Evolutionary conservation across 2,113 vertebrate species (phyloP).

Genomic region (Progne subis): DNA sequence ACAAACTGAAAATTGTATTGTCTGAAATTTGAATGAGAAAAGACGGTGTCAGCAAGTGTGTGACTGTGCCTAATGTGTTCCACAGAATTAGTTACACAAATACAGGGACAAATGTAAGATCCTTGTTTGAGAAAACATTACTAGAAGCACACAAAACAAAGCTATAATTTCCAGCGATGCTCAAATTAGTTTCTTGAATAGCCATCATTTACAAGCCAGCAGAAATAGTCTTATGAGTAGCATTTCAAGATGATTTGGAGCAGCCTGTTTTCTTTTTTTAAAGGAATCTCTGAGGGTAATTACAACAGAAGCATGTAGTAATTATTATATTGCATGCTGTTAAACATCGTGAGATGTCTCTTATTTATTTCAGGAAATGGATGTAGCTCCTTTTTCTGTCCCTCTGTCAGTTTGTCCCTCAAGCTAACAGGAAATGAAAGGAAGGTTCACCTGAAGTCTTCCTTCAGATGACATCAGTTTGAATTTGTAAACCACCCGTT

Average conservation of each 20-base stretch:
- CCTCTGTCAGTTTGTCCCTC: neutral
- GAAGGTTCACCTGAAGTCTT: conserved; percentile 41
- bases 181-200: conserved; percentile 11
- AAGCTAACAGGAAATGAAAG: conserved; percentile 7
- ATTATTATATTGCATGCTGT: neutral
- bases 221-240: neutral
- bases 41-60: neutral
- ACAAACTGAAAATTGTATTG: neutral
- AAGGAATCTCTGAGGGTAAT: neutral
- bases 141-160: conserved; percentile 35
- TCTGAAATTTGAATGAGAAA: neutral
- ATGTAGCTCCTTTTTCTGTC: neutral
- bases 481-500: conserved; percentile 16
- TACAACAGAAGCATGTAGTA: neutral
- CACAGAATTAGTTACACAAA: neutral
- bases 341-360: neutral
- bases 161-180: neutral
- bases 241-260: conserved; percentile 16
- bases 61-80: neutral
- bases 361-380: neutral
- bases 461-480: neutral
- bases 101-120: neutral
- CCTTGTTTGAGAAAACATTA: neutral
- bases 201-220: neutral
- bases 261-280: conserved; percentile 2